Evolutionary conservation across 2,797 vertebrate species (phyloP), one percentile per base, ranked within the genome.

Genomic region (Fundulus diaphanus): DNA sequence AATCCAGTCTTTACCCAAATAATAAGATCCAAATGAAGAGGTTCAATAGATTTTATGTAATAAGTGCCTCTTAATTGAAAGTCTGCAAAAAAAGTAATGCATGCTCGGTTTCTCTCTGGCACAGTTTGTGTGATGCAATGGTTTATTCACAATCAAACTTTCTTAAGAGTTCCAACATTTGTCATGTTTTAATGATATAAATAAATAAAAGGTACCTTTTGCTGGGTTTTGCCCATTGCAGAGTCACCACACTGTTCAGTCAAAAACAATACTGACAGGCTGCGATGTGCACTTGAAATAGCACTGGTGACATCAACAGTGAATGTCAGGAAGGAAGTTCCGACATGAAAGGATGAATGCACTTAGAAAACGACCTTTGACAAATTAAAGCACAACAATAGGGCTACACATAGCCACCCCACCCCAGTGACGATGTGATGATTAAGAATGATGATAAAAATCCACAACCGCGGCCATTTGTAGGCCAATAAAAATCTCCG

Each of bases 241-340:
- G 24, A 76, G 44, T 77, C 74, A 33, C 72, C 16, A 59, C 68
- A 35, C 51, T 27, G 49, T 70, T 7, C 33, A 77, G 49, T 46
- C 44, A 71, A 51, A 78, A 37, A 83, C 80, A 81, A 35, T 56
- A 51, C 74, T 80, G 81, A 81, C 72, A 77, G 31, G 79, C 57
- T 67, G 37, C 11, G 33, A 77, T 78, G 81, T 74, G 44, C 63
- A 75, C 88, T 88, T 73, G 71, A 92, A 92, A 93, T 90, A 88
- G 84, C 70, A 74, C 22, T 69, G 33, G 9, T 84, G 82, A 81
- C 87, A 84, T 90, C 83, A 72, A 35, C 66, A 29, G 61, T 92
- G 90, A 92, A 92, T 90, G 59, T 35, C 71, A 92, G 91, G 93
- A 94, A 92, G 93, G 90, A 92, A 89, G 81, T 86, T 63, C 48